Conservation (phyloP, 1,140 invertebrate genomes). For the Trachymyrmex cornetzi region DNA sequence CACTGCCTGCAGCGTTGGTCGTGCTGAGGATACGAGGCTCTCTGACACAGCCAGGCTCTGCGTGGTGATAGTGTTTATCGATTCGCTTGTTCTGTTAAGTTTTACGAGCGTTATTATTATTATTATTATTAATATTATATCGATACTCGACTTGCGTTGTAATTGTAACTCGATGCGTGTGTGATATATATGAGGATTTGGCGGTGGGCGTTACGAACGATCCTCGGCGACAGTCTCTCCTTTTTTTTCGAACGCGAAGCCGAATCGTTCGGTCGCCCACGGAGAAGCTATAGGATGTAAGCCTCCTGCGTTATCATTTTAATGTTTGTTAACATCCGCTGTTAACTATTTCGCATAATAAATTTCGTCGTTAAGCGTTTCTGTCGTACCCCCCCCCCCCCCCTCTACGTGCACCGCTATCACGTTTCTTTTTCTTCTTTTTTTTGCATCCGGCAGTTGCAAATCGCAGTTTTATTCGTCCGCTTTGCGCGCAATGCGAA, state of each 20-base stretch:
- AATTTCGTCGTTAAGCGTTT: constrained; percentile 17
- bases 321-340: constrained; percentile 29
- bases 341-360: constrained; percentile 20
- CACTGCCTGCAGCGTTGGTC: constrained; percentile 73
- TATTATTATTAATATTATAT: constrained; percentile 67
- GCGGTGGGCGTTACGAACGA: constrained; percentile 21
- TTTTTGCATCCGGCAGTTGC: not conserved
- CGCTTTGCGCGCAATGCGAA: constrained; percentile 29
- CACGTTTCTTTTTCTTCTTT: not conserved
- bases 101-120: constrained; percentile 74
- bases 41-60: constrained; percentile 61
- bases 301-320: constrained; percentile 24
- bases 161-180: constrained; percentile 68
- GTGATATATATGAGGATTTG: constrained; percentile 62
- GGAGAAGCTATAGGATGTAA: constrained; percentile 5
- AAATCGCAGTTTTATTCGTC: not conserved
- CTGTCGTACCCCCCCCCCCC: not conserved
- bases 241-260: not conserved
- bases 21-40: constrained; percentile 56
- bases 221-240: not conserved
- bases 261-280: constrained; percentile 16
- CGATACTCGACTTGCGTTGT: constrained; percentile 55
- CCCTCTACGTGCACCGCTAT: not conserved
- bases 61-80: constrained; percentile 70
- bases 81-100: constrained; percentile 80